These are phyloP conservation scores for Ciconia stormi DNA, from an alignment of 2,113 vertebrate genomes.

Conservation along the genomic window DNA sequence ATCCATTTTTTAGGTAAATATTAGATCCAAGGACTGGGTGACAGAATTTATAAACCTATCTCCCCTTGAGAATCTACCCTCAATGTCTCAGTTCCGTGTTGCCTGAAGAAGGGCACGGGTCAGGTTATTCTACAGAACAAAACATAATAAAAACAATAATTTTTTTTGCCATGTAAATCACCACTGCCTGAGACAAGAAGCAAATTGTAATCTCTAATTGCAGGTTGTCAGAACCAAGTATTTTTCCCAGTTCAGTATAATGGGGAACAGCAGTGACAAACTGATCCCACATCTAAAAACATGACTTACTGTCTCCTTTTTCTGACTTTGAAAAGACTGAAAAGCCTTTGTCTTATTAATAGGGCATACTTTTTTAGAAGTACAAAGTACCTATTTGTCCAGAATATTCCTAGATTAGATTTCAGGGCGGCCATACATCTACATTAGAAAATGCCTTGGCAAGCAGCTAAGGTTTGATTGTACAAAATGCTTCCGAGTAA, in stretches of 20 bases:
- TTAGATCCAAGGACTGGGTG: not conserved
- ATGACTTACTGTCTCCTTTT: constrained; percentile 1
- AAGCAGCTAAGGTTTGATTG: not conserved
- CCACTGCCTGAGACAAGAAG: not conserved
- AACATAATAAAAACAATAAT: not conserved
- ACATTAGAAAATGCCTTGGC: not conserved
- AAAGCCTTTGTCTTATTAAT: not conserved
- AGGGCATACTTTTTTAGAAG: not conserved
- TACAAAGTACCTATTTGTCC: not conserved
- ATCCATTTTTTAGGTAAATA: not conserved
- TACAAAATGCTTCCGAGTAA: not conserved
- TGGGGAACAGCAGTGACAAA: not conserved
- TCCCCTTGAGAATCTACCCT: not conserved
- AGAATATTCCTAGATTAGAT: not conserved
- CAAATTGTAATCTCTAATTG: constrained; percentile 5
- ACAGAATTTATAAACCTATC: not conserved
- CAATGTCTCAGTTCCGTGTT: not conserved
- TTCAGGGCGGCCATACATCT: not conserved
- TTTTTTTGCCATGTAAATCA: not conserved
- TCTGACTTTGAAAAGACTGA: constrained; percentile 20
- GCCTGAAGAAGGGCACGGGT: not conserved
- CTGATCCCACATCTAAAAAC: not conserved
- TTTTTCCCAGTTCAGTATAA: not conserved
- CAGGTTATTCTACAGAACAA: not conserved
- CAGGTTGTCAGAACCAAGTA: constrained; percentile 12